Conservation (phyloP, 1,140 invertebrate species). For the Bombus difficillimus region DNA sequence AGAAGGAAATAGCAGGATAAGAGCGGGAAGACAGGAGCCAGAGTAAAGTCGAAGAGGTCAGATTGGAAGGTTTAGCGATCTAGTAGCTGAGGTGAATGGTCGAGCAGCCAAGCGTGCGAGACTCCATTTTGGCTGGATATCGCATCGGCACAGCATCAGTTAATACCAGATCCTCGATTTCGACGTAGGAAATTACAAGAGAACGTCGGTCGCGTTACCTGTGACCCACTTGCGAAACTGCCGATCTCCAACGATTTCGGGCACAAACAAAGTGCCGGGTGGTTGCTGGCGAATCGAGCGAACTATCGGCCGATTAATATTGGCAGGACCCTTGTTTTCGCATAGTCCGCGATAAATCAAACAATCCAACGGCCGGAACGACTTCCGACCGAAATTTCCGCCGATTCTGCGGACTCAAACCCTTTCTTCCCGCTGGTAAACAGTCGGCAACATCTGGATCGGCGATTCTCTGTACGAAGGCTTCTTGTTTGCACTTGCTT, state of each 20-base stretch:
- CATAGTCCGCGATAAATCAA: constrained; percentile 62
- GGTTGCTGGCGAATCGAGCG: neutral
- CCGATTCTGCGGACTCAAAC: constrained; percentile 4
- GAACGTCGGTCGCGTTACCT: constrained; percentile 29
- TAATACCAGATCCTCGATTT: constrained; percentile 63
- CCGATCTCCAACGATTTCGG: neutral
- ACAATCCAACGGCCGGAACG: constrained; percentile 10
- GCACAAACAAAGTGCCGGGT: neutral
- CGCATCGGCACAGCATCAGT: neutral
- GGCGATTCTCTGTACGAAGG: neutral
- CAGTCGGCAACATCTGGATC: neutral
- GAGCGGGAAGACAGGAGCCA: neutral
- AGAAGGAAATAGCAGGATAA: no score
- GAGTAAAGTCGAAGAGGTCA: constrained; percentile 24
- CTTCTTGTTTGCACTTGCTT: neutral
- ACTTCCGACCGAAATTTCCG: constrained; percentile 25
- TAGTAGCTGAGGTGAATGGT: constrained; percentile 50
- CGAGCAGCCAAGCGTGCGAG: constrained; percentile 48
- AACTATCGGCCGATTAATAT: constrained; percentile 59
- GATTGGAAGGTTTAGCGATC: no score
- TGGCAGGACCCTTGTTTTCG: constrained; percentile 62
- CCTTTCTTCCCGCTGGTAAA: constrained; percentile 2
- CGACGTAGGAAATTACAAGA: constrained; percentile 34
- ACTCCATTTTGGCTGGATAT: constrained; percentile 23
- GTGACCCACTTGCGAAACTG: constrained; percentile 51